phyloP scores from a whole-genome alignment of 2,797 vertebrate species.

The Pitangus sulphuratus region DNA sequence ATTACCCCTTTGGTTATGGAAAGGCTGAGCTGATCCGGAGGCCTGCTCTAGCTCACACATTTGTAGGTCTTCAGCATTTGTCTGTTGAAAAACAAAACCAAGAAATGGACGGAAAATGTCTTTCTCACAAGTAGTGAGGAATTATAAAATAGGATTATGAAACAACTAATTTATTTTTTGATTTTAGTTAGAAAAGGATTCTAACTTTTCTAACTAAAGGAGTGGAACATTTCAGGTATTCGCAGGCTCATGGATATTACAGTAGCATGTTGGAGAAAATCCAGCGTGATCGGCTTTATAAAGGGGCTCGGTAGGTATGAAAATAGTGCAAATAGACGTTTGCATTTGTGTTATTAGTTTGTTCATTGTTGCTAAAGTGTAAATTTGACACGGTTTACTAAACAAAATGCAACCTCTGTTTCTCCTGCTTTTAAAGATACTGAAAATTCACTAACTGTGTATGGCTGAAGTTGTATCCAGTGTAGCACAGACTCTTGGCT shows the following conservation, averaged over 20 bases:
- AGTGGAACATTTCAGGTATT: slow-evolving; percentile 56
- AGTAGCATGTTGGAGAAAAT: slow-evolving; percentile 91
- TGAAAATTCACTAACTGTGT: not conserved
- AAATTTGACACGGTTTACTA: not conserved
- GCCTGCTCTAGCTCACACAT: slow-evolving; percentile 67
- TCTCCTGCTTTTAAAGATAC: not conserved
- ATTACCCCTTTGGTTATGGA: slow-evolving; percentile 87
- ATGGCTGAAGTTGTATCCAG: not conserved
- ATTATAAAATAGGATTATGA: slow-evolving; percentile 64
- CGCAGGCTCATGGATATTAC: slow-evolving; percentile 88
- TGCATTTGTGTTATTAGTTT: not conserved
- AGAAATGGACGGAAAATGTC: not conserved
- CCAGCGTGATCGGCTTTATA: slow-evolving; percentile 93
- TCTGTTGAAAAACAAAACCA: not conserved
- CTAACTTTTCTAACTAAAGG: slow-evolving; percentile 42
- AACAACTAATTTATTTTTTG: slow-evolving; percentile 8
- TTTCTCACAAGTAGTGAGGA: slow-evolving; percentile 2
- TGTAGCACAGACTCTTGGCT: not conserved
- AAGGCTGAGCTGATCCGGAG: slow-evolving; percentile 80
- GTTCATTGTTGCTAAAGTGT: not conserved
- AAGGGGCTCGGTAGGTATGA: slow-evolving; percentile 92
- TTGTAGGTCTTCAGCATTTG: slow-evolving; percentile 64
- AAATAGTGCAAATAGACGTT: not conserved
- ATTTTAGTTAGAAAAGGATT: slow-evolving; percentile 59
- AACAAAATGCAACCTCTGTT: not conserved